Evolutionary conservation across 2,113 vertebrate genomes (phyloP).

Genomic region (Crotalus horridus): DNA sequence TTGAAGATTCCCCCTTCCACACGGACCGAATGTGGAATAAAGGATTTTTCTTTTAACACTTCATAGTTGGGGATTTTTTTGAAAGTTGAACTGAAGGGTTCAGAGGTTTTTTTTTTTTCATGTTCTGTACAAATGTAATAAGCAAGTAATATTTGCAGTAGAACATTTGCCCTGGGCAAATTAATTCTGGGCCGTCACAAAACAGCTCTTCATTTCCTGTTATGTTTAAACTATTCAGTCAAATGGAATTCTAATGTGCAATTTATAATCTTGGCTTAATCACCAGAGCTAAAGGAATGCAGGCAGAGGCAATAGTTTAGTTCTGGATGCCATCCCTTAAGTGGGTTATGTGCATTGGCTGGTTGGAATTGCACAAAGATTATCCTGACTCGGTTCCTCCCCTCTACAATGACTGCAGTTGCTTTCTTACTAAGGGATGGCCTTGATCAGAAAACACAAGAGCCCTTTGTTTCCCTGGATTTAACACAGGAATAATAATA

Average conservation of each 20-base stretch:
- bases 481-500: background rate
- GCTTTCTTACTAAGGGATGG: background rate
- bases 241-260: constrained; percentile 3
- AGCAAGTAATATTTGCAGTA: background rate
- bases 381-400: background rate
- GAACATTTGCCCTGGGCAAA: background rate
- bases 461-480: background rate
- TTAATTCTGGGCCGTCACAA: background rate
- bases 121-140: background rate
- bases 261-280: background rate
- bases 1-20: constrained; percentile 11
- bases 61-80: background rate
- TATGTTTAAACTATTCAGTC: background rate
- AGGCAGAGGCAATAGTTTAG: background rate
- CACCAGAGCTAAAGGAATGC: background rate
- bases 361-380: background rate
- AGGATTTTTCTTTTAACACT: background rate
- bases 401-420: background rate
- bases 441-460: background rate
- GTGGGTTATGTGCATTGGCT: background rate
- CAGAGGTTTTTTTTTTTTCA: background rate
- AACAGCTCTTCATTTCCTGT: constrained; percentile 17
- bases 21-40: background rate
- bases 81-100: background rate
- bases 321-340: background rate